phyloP scores from a whole-genome alignment of 2,113 vertebrate genomes.

The Eolophus roseicapilla region DNA sequence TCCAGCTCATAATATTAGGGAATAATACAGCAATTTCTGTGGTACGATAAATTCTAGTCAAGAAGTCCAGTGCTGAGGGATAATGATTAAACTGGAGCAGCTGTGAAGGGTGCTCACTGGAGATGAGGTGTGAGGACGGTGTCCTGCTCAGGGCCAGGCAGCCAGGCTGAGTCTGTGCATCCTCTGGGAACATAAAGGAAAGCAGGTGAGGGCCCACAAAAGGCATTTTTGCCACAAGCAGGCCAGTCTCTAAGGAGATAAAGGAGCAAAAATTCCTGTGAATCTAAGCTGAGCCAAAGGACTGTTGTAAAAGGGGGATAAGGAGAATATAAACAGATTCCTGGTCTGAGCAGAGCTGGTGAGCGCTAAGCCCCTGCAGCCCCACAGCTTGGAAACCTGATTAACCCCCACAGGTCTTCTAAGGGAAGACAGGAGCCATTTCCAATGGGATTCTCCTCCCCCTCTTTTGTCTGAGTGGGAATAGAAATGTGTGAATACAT shows the following conservation, averaged over 20 bases:
- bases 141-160: neutral
- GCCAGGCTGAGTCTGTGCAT: neutral
- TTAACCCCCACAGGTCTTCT: neutral
- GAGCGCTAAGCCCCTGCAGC: neutral
- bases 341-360: accelerated
- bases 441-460: neutral
- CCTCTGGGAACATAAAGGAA: neutral
- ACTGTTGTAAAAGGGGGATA: neutral
- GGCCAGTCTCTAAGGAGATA: neutral
- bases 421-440: neutral
- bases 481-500: neutral
- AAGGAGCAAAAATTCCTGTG: neutral
- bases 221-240: neutral
- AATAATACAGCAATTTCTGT: neutral
- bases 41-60: neutral
- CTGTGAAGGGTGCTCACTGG: neutral
- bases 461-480: neutral
- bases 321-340: neutral
- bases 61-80: neutral
- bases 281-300: neutral
- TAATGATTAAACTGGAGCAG: neutral
- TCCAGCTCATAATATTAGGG: neutral
- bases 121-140: neutral
- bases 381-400: neutral
- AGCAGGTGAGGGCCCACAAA: neutral